phyloP scores from a whole-genome alignment of 1,140 invertebrate species.

The Subanguina moxae region DNA sequence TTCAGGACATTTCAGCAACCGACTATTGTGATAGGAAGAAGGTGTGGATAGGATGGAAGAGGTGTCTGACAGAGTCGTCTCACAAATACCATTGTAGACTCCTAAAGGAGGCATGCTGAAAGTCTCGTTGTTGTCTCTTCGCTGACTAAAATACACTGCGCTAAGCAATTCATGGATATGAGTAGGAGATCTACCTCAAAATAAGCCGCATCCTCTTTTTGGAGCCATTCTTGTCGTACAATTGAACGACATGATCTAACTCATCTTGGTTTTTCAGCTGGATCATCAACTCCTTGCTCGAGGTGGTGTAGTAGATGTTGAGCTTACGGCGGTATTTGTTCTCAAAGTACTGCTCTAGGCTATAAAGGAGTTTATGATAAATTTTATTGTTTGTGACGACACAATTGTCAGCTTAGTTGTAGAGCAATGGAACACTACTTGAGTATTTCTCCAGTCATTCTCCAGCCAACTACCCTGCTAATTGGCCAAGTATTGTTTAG shows the following conservation, averaged over 20 bases:
- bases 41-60: conserved; percentile 37
- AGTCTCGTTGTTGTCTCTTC: conserved; percentile 11
- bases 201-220: conserved; percentile 40
- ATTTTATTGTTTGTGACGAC: no score
- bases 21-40: neutral
- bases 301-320: conserved; percentile 45
- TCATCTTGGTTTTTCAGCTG: conserved; percentile 40
- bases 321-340: conserved; percentile 44
- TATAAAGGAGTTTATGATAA: no score
- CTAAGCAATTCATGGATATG: neutral
- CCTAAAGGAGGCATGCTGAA: conserved; percentile 25
- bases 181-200: conserved; percentile 16
- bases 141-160: neutral
- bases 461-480: no score
- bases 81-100: conserved; percentile 35
- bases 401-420: no score
- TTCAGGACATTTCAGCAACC: conserved; percentile 22
- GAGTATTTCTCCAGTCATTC: no score
- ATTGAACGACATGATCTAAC: conserved; percentile 37
- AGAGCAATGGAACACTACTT: no score
- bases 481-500: no score
- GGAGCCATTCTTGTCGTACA: conserved; percentile 31
- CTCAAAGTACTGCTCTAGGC: conserved; percentile 44
- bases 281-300: conserved; percentile 43
- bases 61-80: conserved; percentile 42